Evolutionary conservation across 2,888 invertebrate species (phyloP), one percentile per base, ranked within the genome.

Genomic region (Standfussiana lucernea): DNA sequence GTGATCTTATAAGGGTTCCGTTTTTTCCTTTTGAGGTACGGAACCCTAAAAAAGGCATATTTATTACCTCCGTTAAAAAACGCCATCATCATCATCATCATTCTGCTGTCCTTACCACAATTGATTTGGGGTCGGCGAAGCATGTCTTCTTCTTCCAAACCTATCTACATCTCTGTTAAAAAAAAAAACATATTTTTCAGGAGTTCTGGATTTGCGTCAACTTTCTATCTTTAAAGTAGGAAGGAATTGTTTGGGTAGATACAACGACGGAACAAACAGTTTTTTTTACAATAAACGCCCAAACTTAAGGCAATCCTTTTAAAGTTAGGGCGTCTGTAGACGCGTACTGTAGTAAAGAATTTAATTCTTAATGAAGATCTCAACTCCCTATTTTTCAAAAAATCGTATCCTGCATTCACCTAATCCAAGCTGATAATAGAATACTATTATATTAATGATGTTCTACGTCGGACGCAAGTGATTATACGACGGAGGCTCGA

Each of bases 401-500:
- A 8, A 0, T 18, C 64, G 8, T 40, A 64, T 64, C 78, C 50
- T 35, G 40, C n/a, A 42, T 50, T 37, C 28, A 64, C 35, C 42
- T 66, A 66, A 61, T 84, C 81, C 45, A 80, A 82, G 77, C 79
- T 87, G 87, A 90, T 91, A 91, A 91, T 90, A 90, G 82, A 86
- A 84, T 82, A 79, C 86, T 80, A 86, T 86, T 86, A 86, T 73
- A 84, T 80, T 92, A 91, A 91, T 91, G 83, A 88, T 90, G 89
- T 88, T 89, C 89, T 82, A 83, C 84, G 73, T 84, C 85, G 83
- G 80, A 74, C 80, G 84, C 82, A 84, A 85, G 90, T 90, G 88
- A 92, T 92, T 91, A 92, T 89, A 84, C 81, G 74, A 80, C 79
- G 90, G 84, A 83, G 91, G 89, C 90, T 88, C 83, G 91, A 89